Percentiles rank a stretch among this genome's conserved stretches.
Evolutionary conservation across 2,797 vertebrate species (phyloP).

Genomic region (Remorina albescens): DNA sequence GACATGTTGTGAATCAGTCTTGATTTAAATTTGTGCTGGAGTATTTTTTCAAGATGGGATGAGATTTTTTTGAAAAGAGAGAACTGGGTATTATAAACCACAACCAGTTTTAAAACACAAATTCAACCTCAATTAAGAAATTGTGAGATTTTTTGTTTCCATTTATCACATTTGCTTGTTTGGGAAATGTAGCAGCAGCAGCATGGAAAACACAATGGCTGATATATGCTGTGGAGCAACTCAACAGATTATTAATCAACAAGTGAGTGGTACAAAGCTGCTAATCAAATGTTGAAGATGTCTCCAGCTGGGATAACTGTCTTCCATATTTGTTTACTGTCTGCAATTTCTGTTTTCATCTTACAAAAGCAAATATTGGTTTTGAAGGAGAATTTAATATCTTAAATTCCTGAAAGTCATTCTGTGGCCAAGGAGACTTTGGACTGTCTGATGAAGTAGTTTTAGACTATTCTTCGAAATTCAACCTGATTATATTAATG

Average conservation of each 20-base stretch:
- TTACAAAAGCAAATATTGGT: conserved; percentile 26
- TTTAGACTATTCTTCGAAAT: not conserved
- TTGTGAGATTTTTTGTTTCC: conserved; percentile 18
- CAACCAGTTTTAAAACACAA: conserved; percentile 5
- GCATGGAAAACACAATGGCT: conserved; percentile 7
- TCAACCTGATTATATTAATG: conserved; percentile 20
- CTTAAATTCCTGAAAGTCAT: conserved; percentile 18
- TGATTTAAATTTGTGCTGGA: conserved; percentile 6
- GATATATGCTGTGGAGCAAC: not conserved
- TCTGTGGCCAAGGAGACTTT: not conserved
- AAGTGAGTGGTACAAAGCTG: conserved; percentile 42
- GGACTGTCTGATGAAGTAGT: not conserved
- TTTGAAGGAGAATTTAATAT: conserved; percentile 15
- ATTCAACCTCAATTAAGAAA: conserved; percentile 10
- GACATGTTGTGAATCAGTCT: not conserved
- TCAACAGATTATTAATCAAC: conserved; percentile 47
- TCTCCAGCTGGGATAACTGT: conserved; percentile 60
- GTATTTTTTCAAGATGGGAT: conserved; percentile 12
- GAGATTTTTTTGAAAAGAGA: conserved; percentile 16
- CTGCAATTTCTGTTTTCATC: conserved; percentile 53
- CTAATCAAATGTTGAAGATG: conserved; percentile 62
- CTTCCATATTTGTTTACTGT: conserved; percentile 56
- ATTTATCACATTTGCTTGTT: conserved; percentile 24
- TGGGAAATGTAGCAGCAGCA: conserved; percentile 23
- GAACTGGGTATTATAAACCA: conserved; percentile 6